A percentile compares a stretch with the other conserved stretches of the same genome.
phyloP scores from a whole-genome alignment of 1,140 invertebrate species.

The Doryteuthis pealeii region DNA sequence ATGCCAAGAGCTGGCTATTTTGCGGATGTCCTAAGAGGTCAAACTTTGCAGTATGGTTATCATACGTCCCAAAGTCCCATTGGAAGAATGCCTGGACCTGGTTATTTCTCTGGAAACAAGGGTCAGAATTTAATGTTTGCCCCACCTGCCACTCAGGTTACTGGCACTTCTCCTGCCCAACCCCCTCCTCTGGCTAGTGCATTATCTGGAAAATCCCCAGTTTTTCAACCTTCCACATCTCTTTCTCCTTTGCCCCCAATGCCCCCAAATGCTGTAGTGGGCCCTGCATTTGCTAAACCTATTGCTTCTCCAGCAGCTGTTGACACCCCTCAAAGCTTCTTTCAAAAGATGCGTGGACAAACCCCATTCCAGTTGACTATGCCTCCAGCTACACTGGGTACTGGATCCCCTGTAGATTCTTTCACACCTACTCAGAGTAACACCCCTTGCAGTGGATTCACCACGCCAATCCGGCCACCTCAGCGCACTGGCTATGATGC shows the following conservation, averaged over 20 bases:
- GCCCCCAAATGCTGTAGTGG: constrained; percentile 27
- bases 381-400: not conserved
- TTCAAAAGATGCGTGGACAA: not conserved
- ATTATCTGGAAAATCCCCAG: constrained; percentile 9
- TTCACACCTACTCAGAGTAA: no score
- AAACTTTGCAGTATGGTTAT: constrained; percentile 44
- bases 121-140: constrained; percentile 10
- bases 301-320: not conserved
- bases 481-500: no score
- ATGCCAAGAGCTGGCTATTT: constrained; percentile 44
- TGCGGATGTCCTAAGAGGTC: constrained; percentile 43
- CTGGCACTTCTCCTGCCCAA: constrained; percentile 1
- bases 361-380: constrained; percentile 10
- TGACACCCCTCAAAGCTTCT: not conserved
- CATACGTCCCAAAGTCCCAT: constrained; percentile 1
- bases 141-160: not conserved
- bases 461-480: no score
- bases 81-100: constrained; percentile 35
- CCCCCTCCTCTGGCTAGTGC: constrained; percentile 17
- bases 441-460: no score
- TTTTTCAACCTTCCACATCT: not conserved
- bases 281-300: not conserved
- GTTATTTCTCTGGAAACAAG: constrained; percentile 35
- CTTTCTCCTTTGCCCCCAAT: constrained; percentile 21
- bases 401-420: no score